These are phyloP conservation scores for Triplophysa yarkandensis DNA, from an alignment of 2,797 vertebrate species.

Conservation along the genomic window DNA sequence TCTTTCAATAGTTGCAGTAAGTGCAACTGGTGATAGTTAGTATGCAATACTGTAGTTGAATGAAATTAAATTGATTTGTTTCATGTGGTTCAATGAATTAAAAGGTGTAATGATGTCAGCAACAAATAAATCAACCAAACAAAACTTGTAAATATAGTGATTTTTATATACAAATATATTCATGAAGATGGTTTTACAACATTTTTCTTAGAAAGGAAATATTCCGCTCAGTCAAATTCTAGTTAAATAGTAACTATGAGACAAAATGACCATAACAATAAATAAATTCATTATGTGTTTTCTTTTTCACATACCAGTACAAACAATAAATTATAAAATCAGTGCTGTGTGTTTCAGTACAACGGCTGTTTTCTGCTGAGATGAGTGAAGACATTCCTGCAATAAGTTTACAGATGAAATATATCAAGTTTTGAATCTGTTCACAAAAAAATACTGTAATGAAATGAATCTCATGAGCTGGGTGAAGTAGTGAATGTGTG, in stretches of 20 bases:
- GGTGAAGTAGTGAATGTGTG: no score
- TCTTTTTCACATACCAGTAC: conserved; percentile 90
- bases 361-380: conserved; percentile 28
- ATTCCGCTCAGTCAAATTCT: conserved; percentile 86
- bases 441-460: not conserved
- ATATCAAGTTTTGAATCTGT: not conserved
- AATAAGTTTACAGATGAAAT: conserved; percentile 6
- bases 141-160: conserved; percentile 75
- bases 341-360: conserved; percentile 86
- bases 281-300: conserved; percentile 91
- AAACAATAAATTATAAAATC: conserved; percentile 99
- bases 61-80: not conserved
- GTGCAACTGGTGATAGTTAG: not conserved
- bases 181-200: conserved; percentile 73
- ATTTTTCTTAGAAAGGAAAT: conserved; percentile 83
- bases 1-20: no score
- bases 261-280: conserved; percentile 86
- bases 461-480: not conserved
- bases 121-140: conserved; percentile 30
- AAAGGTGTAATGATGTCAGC: not conserved
- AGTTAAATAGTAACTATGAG: conserved; percentile 89
- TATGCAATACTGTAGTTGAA: not conserved
- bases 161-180: conserved; percentile 82
- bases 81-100: not conserved
- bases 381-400: conserved; percentile 10